phyloP scores from a whole-genome alignment of 1,140 invertebrate genomes.

The Anoplolepis gracilipes region DNA sequence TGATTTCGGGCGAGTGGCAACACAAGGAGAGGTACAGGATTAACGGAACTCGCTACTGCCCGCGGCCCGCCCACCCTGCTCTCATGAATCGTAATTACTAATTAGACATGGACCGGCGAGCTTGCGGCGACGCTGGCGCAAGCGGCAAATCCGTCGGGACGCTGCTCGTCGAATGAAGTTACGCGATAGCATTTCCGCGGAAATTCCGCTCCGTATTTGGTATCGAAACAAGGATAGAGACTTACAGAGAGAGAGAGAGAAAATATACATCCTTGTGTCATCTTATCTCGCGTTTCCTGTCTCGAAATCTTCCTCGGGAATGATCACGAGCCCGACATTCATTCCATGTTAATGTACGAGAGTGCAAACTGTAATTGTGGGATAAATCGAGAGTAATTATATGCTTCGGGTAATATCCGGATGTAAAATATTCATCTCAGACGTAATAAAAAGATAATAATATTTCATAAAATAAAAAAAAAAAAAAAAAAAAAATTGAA shows the following conservation, averaged over 20 bases:
- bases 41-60: slow-evolving; percentile 38
- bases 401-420: not conserved
- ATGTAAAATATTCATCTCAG: not conserved
- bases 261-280: not conserved
- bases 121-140: slow-evolving; percentile 19
- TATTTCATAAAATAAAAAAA: not conserved
- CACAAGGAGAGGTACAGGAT: slow-evolving; percentile 26
- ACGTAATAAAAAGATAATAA: not conserved
- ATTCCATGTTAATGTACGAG: not conserved
- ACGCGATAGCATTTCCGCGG: slow-evolving; percentile 27
- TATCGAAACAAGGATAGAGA: too few relatives aligned
- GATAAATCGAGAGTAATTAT: not conserved
- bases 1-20: slow-evolving; percentile 46
- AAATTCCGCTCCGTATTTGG: slow-evolving; percentile 15
- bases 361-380: not conserved
- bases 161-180: slow-evolving; percentile 50
- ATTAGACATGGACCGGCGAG: slow-evolving; percentile 59
- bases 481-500: not conserved
- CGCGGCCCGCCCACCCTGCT: not conserved
- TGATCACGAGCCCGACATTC: not conserved
- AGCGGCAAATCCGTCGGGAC: slow-evolving; percentile 44
- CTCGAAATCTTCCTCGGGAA: slow-evolving; percentile 16
- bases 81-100: slow-evolving; percentile 70
- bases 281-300: slow-evolving; percentile 16
- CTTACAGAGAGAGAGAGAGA: not conserved